Evolutionary conservation across 2,113 vertebrate genomes (phyloP).

Genomic region (Cyprinodon variegatus): DNA sequence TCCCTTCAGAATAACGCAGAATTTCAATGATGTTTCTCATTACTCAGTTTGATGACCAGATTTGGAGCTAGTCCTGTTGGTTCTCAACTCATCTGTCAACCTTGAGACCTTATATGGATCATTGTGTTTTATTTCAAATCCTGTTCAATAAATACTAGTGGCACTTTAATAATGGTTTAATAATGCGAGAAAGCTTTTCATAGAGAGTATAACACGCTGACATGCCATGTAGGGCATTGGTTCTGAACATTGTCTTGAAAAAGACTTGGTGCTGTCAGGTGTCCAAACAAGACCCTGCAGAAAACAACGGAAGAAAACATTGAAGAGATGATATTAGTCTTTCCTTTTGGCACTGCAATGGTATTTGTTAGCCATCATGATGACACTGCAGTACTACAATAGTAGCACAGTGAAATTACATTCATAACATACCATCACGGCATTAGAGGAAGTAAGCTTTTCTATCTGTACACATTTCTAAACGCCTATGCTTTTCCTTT

Average conservation of each 20-base stretch:
- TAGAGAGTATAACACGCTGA: too few species aligned
- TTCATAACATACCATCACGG: background rate
- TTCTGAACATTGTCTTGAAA: background rate
- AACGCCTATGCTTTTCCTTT: constrained; percentile 35
- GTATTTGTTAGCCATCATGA: constrained; percentile 32
- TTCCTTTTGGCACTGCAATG: background rate
- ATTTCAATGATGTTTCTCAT: too few species aligned
- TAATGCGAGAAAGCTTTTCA: background rate
- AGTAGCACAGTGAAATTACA: constrained; percentile 10
- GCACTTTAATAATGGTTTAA: background rate
- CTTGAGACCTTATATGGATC: too few species aligned
- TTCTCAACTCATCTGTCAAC: too few species aligned
- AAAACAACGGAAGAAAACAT: background rate
- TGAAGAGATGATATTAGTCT: background rate
- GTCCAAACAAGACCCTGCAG: constrained; percentile 3
- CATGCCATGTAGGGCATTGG: too few species aligned
- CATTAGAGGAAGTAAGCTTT: constrained; percentile 4
- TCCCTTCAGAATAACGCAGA: too few species aligned
- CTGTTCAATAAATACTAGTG: background rate
- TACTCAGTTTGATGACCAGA: too few species aligned
- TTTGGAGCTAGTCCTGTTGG: too few species aligned
- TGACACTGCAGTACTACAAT: constrained; percentile 25
- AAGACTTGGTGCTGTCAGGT: background rate
- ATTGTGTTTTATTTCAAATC: too few species aligned
- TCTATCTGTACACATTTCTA: background rate